phyloP scores from a whole-genome alignment of 1,140 invertebrate species.

The Prorops nasuta region DNA sequence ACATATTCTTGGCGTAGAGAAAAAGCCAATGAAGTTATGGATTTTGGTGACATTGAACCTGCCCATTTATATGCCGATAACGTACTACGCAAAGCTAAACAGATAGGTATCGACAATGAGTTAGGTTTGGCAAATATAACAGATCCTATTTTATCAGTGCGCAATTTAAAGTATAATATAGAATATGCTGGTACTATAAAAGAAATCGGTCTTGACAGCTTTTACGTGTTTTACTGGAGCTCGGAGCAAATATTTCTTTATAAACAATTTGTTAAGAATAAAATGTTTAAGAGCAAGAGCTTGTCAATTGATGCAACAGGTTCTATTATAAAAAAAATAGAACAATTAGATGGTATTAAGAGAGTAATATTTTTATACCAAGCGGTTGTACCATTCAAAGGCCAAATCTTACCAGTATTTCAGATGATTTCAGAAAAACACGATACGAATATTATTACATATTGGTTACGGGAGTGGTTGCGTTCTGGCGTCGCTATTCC shows the following conservation, averaged over 20 bases:
- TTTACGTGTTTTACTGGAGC: background rate
- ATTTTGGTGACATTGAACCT: constrained; percentile 10
- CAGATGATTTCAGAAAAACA: constrained; percentile 17
- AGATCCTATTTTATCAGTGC: background rate
- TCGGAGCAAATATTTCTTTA: constrained; percentile 1
- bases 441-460: constrained; percentile 7
- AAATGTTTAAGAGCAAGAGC: background rate
- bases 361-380: constrained; percentile 13
- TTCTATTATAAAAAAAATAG: background rate
- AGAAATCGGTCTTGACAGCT: background rate
- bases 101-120: constrained; percentile 7
- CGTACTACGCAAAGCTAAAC: constrained; percentile 5
- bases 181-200: constrained; percentile 4
- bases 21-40: constrained; percentile 9
- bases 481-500: constrained; percentile 1
- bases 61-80: constrained; percentile 1
- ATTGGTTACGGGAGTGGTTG: constrained; percentile 11
- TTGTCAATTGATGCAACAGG: constrained; percentile 15
- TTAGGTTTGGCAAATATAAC: background rate
- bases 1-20: background rate
- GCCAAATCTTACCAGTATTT: constrained; percentile 18
- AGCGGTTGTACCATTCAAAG: constrained; percentile 2
- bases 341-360: constrained; percentile 9
- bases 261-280: background rate
- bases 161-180: background rate